Conservation (phyloP, 2,113 vertebrate genomes). For the Lophochroa leadbeateri region DNA sequence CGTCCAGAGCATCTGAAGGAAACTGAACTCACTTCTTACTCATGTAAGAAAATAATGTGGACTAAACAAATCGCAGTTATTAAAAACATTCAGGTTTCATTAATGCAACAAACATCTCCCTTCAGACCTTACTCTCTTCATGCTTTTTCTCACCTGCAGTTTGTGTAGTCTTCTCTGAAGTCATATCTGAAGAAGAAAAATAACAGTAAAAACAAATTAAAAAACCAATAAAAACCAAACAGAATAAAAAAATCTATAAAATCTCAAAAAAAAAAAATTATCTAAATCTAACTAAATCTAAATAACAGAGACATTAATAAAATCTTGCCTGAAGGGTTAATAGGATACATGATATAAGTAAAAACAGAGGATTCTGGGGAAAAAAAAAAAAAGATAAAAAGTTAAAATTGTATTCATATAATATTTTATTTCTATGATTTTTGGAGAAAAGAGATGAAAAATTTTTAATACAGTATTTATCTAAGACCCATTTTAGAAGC, state of each 20-base stretch:
- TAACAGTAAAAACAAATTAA: background rate
- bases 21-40: too few relatives aligned
- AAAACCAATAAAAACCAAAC: background rate
- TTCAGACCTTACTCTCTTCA: background rate
- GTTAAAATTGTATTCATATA: background rate
- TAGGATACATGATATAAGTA: slow-evolving; percentile 54
- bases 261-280: background rate
- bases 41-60: background rate
- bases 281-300: slow-evolving; percentile 18
- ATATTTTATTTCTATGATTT: background rate
- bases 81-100: background rate
- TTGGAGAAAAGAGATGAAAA: background rate
- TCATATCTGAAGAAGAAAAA: slow-evolving; percentile 42
- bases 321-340: slow-evolving; percentile 67
- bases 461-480: background rate
- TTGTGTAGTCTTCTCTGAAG: slow-evolving; percentile 63
- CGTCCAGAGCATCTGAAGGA: too few relatives aligned
- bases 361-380: slow-evolving; percentile 39
- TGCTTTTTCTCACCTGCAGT: slow-evolving; percentile 64
- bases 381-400: background rate
- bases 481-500: background rate
- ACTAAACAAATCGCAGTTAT: background rate
- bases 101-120: background rate
- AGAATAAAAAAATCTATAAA: background rate
- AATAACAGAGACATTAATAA: slow-evolving; percentile 32